Evolutionary conservation across 2,797 vertebrate species (phyloP).

Genomic region (Muraenolepis orangiensis): DNA sequence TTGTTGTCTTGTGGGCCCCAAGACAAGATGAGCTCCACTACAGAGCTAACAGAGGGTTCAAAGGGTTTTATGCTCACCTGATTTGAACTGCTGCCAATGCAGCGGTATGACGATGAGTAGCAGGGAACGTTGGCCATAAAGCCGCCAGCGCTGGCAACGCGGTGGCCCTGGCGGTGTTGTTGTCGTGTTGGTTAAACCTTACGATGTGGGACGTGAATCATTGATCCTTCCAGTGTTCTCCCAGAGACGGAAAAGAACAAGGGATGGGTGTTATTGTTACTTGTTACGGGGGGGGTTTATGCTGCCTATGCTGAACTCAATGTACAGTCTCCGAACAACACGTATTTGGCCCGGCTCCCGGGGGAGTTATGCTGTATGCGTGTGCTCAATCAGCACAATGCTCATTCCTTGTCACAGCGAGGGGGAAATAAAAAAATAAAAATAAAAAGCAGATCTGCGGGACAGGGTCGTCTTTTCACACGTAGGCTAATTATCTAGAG

Average conservation of each 20-base stretch:
- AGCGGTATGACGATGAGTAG: slow-evolving; percentile 15
- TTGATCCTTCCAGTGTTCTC: slow-evolving; percentile 15
- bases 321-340: slow-evolving; percentile 42
- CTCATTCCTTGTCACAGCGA: slow-evolving; percentile 34
- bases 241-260: slow-evolving; percentile 44
- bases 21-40: too few species aligned
- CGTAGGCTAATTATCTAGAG: slow-evolving; percentile 15
- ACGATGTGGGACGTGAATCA: slow-evolving; percentile 35
- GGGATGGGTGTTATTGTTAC: slow-evolving; percentile 31
- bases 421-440: slow-evolving; percentile 30
- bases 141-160: too few species aligned
- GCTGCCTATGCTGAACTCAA: slow-evolving; percentile 37
- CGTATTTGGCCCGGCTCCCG: slow-evolving; percentile 50
- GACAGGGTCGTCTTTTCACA: slow-evolving; percentile 33
- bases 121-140: not conserved
- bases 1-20: slow-evolving; percentile 4
- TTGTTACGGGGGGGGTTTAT: slow-evolving; percentile 33
- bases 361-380: slow-evolving; percentile 55
- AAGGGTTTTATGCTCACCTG: slow-evolving; percentile 15
- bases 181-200: slow-evolving; percentile 24
- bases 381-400: slow-evolving; percentile 66
- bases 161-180: slow-evolving; percentile 6
- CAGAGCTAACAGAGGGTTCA: slow-evolving; percentile 8
- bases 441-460: slow-evolving; percentile 61
- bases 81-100: slow-evolving; percentile 26